Base-by-base conservation (phyloP, 1,140 invertebrate species). In the Drosophila leontia region DNA sequence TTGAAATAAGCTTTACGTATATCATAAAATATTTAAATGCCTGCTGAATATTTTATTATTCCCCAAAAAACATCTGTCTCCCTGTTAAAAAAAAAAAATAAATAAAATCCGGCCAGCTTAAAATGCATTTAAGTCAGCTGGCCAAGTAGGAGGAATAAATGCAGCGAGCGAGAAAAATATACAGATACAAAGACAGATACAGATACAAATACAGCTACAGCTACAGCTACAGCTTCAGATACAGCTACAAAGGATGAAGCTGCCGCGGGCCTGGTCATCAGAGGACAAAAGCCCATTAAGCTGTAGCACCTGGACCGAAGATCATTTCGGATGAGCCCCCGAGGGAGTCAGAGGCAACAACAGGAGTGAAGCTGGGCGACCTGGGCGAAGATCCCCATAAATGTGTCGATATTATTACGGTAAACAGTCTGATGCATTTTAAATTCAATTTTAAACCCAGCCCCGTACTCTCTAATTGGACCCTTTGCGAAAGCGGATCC, bases 361-460 rank as follows among this genome's bases (percentile, higher is more conserved):
- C 41, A 23, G 42, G 35, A 41, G 29, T 45, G 55, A 32, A 48
- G 69, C 65, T 76, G 47, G 13, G 13, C 55, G 71, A 70, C 55
- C 58, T 55, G 39, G 45, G 8, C 19, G 29, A 35, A 42, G 64
- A 67, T 57, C 45, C 35, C 59, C 83, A 81, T 90, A 90, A 88
- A 88, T 88, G 85, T 88, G 85, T 88, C 80, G 85, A 88, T 88
- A 90, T 90, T 88, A 88, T 88, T 88, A 88, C 85, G 75, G 85
- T 90, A 90, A 88, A 90, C 86, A 90, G 78, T 59, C 75, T 90
- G 85, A 88, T 88, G 85, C 71, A 75, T 90, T 90, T 88, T 88
- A 88, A 90, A 88, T 88, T 88, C 85, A 88, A 82, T 88, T 72
- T 88, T 82, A 85, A 82, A 74, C 75, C 72, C 83, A 77, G 62